phyloP scores from a whole-genome alignment of 2,797 vertebrate genomes.

The Coranthus polyacanthus region DNA sequence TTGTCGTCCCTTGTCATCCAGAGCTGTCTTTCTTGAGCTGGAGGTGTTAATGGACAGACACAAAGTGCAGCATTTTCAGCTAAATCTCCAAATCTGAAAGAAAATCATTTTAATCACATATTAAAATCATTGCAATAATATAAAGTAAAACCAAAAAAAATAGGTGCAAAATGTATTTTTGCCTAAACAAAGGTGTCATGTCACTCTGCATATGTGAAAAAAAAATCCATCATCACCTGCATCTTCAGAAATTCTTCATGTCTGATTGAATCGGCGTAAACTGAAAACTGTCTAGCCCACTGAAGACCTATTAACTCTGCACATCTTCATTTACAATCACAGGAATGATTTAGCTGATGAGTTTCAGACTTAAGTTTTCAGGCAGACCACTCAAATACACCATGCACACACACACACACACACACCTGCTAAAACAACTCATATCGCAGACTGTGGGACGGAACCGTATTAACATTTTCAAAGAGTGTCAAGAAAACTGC shows the following conservation, averaged over 20 bases:
- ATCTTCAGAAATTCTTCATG: conserved; percentile 17
- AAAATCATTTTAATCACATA: too few species aligned
- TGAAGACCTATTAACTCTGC: too few species aligned
- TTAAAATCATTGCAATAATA: not conserved
- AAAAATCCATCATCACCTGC: conserved; percentile 5
- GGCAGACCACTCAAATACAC: not conserved
- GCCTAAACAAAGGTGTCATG: too few species aligned
- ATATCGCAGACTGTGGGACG: not conserved
- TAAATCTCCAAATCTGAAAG: too few species aligned
- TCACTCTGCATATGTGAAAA: too few species aligned
- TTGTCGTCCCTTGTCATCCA: not conserved
- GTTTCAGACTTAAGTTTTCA: too few species aligned
- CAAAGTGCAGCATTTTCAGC: not conserved
- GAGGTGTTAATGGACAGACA: not conserved
- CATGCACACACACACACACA: conserved; percentile 13
- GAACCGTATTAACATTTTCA: not conserved
- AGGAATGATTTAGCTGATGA: too few species aligned
- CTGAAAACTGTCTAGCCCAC: conserved; percentile 18
- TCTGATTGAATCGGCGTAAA: conserved; percentile 8
- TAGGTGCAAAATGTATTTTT: not conserved
- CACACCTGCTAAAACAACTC: conserved; percentile 31
- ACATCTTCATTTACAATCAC: too few species aligned
- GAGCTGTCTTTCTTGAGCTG: not conserved
- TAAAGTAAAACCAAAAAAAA: not conserved
- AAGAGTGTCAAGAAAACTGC: conserved; percentile 25